Conservation (phyloP, 2,888 invertebrate species). For the Drosophila lutescens region DNA sequence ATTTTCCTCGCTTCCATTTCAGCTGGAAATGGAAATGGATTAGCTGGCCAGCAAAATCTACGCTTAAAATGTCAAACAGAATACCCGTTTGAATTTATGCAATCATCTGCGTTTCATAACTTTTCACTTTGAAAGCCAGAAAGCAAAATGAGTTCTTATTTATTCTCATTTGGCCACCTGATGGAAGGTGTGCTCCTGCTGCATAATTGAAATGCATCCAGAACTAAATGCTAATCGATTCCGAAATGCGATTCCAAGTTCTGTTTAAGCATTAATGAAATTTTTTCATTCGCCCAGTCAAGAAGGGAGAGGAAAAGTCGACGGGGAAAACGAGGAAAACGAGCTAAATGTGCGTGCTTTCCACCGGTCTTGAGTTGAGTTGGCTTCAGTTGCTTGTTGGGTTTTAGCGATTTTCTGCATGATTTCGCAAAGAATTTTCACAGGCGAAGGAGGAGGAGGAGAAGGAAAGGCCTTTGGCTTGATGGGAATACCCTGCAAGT, state of each 20-base stretch:
- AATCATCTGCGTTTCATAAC: slow-evolving; percentile 2
- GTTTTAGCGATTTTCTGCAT: slow-evolving; percentile 69
- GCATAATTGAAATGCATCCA: slow-evolving; percentile 49
- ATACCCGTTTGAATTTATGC: neutral
- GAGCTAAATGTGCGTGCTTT: slow-evolving; percentile 34
- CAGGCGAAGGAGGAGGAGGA: neutral
- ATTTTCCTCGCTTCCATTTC: neutral
- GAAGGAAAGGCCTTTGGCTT: slow-evolving; percentile 14
- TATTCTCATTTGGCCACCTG: neutral
- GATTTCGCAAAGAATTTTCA: slow-evolving; percentile 64
- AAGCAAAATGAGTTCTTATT: neutral
- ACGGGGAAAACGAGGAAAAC: neutral
- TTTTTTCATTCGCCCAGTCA: slow-evolving; percentile 10
- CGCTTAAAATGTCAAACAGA: neutral
- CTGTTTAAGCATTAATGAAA: slow-evolving; percentile 65
- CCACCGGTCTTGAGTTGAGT: slow-evolving; percentile 29
- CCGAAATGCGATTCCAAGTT: slow-evolving; percentile 53
- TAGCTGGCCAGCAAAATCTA: neutral
- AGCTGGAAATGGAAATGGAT: neutral
- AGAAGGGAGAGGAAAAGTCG: neutral
- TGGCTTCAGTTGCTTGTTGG: slow-evolving; percentile 36
- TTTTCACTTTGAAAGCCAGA: slow-evolving; percentile 8
- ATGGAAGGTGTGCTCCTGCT: slow-evolving; percentile 1
- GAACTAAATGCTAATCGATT: slow-evolving; percentile 44
- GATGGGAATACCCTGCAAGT: slow-evolving; percentile 16